These are phyloP conservation scores for Epirrhoe alternata DNA, from an alignment of 2,888 invertebrate species.

Conservation along the genomic window DNA sequence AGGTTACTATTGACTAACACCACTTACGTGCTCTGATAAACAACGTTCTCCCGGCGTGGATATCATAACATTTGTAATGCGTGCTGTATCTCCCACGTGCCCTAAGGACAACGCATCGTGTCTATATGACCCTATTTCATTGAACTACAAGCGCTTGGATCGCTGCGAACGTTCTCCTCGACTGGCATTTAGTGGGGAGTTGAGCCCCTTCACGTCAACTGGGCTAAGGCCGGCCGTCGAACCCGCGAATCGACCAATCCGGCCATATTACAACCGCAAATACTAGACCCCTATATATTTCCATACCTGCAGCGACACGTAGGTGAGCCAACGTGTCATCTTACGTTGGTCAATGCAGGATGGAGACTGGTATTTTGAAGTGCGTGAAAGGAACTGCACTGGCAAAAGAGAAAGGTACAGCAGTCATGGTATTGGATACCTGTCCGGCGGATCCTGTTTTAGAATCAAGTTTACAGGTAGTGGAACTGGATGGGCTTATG, in stretches of 20 bases:
- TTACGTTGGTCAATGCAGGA: constrained; percentile 51
- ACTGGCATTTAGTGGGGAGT: constrained; percentile 61
- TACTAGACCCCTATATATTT: constrained; percentile 52
- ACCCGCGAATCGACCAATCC: constrained; percentile 55
- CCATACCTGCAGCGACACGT: constrained; percentile 40
- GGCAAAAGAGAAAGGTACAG: constrained; percentile 73
- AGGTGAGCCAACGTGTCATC: constrained; percentile 44
- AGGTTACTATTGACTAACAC: constrained; percentile 38
- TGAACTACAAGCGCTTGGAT: constrained; percentile 55
- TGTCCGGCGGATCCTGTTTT: constrained; percentile 49
- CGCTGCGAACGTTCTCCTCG: constrained; percentile 61
- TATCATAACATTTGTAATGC: constrained; percentile 42
- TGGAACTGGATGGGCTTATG: constrained; percentile 32
- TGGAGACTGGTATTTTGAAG: constrained; percentile 57
- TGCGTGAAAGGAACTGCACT: constrained; percentile 68
- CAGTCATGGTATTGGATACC: constrained; percentile 46
- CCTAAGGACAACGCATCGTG: constrained; percentile 35
- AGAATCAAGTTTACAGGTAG: constrained; percentile 54
- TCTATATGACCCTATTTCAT: constrained; percentile 63
- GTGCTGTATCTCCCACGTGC: constrained; percentile 51
- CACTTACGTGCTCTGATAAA: constrained; percentile 37
- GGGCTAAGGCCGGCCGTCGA: constrained; percentile 83
- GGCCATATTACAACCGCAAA: constrained; percentile 47
- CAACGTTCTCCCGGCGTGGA: constrained; percentile 18
- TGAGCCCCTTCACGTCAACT: constrained; percentile 79